Base-by-base conservation (phyloP, 2,888 invertebrate genomes). In the Eurois occulta region DNA sequence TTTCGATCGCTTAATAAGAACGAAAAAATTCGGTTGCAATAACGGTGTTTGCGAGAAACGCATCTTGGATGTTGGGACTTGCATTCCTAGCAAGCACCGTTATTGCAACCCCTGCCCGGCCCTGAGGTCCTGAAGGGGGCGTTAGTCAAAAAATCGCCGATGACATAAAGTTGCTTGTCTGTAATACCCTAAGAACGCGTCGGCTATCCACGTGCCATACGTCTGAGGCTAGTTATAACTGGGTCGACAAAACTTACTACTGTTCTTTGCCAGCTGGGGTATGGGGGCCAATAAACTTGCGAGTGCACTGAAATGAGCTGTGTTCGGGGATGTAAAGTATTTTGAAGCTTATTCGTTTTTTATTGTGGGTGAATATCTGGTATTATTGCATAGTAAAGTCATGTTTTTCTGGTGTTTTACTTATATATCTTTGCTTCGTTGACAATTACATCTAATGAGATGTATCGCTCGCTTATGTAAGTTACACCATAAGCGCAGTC, bases 191-290 rank as follows among this genome's bases (percentile, higher is more conserved):
- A 62, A 77, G 52, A 78, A 70, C 70, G 41, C 52, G 55, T 75
- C 75, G 72, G 67, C 52, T 77, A 78, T 85, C 75, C 83, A 82
- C 77, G 86, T 77, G 74, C 65, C 74, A 65, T 88, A 84, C 68
- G 72, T 86, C 76, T 75, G 65, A 80, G 68, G 65, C 80, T 74
- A 79, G 81, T 78, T 84, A 72, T 77, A 89, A 83, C 82, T 86
- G 81, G 87, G 86, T 87, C 87, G 86, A 72, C 78, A 67, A 75
- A 87, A 84, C 84, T 89, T 84, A 67, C 66, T 66, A 69, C 78
- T 75, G 82, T 80, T 87, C 87, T 86, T 87, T 83, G 81, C 86
- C 78, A 84, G 85, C 70, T 60, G 48, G 82, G 48, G 66, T 72
- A 41, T 1, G 18, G 69, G 28, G 67, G 77, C 80, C 74, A 80